These are phyloP conservation scores for Drosophila nebulosa DNA, from an alignment of 1,140 invertebrate species.

Conservation along the genomic window DNA sequence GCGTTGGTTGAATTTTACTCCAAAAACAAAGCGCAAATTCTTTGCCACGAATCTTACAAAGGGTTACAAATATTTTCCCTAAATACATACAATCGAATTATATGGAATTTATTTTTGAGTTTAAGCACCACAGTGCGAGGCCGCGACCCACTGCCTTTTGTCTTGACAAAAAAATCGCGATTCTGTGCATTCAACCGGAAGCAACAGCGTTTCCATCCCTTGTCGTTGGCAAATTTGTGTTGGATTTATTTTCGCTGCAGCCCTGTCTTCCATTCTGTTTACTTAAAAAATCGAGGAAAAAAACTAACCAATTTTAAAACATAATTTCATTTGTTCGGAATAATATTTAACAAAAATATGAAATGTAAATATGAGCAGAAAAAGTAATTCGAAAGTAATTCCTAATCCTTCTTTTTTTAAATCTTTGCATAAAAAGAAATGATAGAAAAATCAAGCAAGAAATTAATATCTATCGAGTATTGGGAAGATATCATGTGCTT, in stretches of 20 bases:
- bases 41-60: neutral
- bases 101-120: neutral
- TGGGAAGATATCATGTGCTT: too few relatives aligned
- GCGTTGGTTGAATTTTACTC: neutral
- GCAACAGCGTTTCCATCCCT: slow-evolving; percentile 50
- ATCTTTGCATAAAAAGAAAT: too few relatives aligned
- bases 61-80: neutral
- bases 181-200: slow-evolving; percentile 70
- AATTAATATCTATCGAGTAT: too few relatives aligned
- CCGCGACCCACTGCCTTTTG: slow-evolving; percentile 64
- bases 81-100: neutral
- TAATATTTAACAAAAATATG: neutral
- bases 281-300: slow-evolving; percentile 1
- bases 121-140: slow-evolving; percentile 17
- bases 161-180: slow-evolving; percentile 71
- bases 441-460: too few relatives aligned
- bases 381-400: too few relatives aligned
- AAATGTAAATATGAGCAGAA: too few relatives aligned
- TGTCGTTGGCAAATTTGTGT: slow-evolving; percentile 38
- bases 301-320: neutral
- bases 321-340: neutral
- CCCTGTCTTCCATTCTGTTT: neutral
- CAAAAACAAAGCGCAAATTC: neutral
- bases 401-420: too few relatives aligned
- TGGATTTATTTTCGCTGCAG: slow-evolving; percentile 32